Evolutionary conservation across 2,797 vertebrate species (phyloP), one percentile per base, ranked within the genome.

Genomic region (Amblyraja radiata): DNA sequence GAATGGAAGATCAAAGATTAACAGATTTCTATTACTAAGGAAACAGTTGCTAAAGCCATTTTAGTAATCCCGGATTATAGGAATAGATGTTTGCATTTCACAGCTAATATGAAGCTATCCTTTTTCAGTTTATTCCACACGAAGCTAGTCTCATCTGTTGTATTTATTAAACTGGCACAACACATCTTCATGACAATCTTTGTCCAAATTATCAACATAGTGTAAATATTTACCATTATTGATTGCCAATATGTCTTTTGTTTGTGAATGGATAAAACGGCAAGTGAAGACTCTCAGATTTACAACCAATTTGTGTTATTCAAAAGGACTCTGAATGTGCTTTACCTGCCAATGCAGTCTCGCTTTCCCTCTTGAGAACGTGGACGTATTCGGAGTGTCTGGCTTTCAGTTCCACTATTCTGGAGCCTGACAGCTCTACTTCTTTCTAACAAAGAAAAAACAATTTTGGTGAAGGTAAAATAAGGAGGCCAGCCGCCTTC

Each of bases 291-390:
- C 61, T 36, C n/a, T 36, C n/a, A 18, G 3, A 36, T 46, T n/a
- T 6, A 88, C 28, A 68, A 68, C 4, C 21, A 68, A 36, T 32
- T 25, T 63, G 25, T 3, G 10, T 46, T 71, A 76, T n/a, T 92
- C 71, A 54, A 73, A 71, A 74, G 23, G 23, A 92, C 10, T 9
- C 13, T 76, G 14, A 46, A 54, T 54, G 46, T 11, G 16, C 54
- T 93, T 71, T 94, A 98, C 98, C 98, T 97, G 94, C 94, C 8
- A 97, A 84, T 16, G 93, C 93, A 77, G 94, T 95, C 0, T 94
- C 94, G 3, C 97, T 96, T 80, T 97, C 95, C 58, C 95, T 95
- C 11, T 94, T 95, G 28, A 95, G 94, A 71, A 79, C 93, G 46
- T 95, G 94, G 54, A 95, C 94, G 93, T 95, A 97, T 86, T 96